Evolutionary conservation across 1,140 invertebrate species (phyloP), one percentile per base, ranked within the genome.

Genomic region (Kradibia gibbosae): DNA sequence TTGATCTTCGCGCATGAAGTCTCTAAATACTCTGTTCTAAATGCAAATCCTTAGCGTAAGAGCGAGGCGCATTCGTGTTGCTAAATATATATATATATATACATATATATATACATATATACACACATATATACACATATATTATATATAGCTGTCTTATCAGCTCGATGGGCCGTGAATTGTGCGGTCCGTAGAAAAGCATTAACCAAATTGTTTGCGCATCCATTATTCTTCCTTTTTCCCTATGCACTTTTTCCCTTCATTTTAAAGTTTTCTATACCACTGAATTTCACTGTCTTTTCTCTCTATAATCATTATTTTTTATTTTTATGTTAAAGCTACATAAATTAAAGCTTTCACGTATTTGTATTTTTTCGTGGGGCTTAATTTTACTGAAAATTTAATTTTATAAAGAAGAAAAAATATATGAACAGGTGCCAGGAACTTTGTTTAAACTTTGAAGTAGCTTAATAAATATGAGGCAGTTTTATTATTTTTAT

Each of bases 201-300:
- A 86, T 87, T 87, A 86, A 85, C 82, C 83, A 85, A 88, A 87
- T 84, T 86, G 84, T 87, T 86, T 85, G 84, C 78, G 83, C 71
- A 48, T 50, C 39, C 22, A 50, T 36, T 42, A 28, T 48, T 50
- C 42, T 50, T 8, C 36, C 75, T 28, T 28, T 50, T 77, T 74
- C 22, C 28, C 48, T 50, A n/a, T 8, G 1, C 2, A 7, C 25
- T 53, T 74, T 55, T 22, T 13, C 50, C 48, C 70, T 28, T 48
- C 36, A 11, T 48, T 72, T 48, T 48, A 45, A 67, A 39, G 34
- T 42, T 39, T 67, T 67, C 36, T 67, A 65, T 65, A 65, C n/a
- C 55, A 7, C n/a, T 57, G n/a, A 11, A 57, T 36, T 60, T 34
- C 31, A 39, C 65, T 67, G 34, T 67, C 7, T 67, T 67, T 67